Evolutionary conservation across 2,113 vertebrate genomes (phyloP).

Genomic region (Channa maculata): DNA sequence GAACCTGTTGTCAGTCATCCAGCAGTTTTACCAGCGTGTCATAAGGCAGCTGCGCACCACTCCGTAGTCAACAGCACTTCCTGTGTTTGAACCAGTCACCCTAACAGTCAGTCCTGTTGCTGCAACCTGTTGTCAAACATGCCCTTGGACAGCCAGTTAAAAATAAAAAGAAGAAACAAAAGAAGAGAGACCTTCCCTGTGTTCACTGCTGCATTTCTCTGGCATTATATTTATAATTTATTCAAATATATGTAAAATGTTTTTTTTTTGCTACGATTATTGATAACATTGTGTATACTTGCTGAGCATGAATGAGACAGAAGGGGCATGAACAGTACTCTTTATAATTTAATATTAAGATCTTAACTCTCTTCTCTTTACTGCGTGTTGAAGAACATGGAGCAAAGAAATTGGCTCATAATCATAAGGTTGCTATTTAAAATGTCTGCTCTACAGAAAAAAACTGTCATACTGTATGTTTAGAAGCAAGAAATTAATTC

Average conservation of each 20-base stretch:
- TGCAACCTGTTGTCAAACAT: not conserved
- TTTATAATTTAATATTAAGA: not conserved
- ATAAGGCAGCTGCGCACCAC: conserved; percentile 70
- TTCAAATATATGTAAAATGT: conserved; percentile 5
- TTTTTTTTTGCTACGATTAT: conserved; percentile 41
- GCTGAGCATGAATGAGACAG: conserved; percentile 30
- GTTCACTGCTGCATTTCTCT: not conserved
- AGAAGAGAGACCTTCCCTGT: not conserved
- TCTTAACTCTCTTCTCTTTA: not conserved
- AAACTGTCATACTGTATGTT: not conserved
- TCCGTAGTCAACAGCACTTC: conserved; percentile 54
- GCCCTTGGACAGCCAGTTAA: not conserved
- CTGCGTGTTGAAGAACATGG: not conserved
- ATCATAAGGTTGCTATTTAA: not conserved
- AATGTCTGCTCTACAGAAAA: not conserved
- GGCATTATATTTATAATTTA: not conserved
- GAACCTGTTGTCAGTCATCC: conserved; percentile 71
- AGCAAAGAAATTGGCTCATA: not conserved
- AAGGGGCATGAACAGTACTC: not conserved
- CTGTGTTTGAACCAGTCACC: not conserved
- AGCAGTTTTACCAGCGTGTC: conserved; percentile 79
- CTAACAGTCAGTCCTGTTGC: not conserved
- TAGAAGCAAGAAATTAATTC: not conserved
- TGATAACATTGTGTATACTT: conserved; percentile 16
- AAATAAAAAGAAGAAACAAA: conserved; percentile 19